Percentiles rank a stretch among this genome's conserved stretches.
Conservation (phyloP, 2,797 vertebrate genomes). For the Philypnodon macrostomus region DNA sequence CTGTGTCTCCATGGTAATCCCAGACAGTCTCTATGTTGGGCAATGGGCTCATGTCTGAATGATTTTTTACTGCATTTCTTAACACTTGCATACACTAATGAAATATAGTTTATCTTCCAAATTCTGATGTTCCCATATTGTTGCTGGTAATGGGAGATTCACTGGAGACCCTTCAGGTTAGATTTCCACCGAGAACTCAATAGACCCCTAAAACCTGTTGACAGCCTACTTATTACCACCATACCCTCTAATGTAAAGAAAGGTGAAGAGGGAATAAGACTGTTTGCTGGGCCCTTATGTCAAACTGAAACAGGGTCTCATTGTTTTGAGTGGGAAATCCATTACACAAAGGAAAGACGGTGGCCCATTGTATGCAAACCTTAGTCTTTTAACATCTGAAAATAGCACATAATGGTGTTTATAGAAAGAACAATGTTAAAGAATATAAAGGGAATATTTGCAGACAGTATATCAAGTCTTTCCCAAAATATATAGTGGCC, state of each 20-base stretch:
- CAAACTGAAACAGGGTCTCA: slow-evolving; percentile 37
- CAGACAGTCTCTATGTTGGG: no score
- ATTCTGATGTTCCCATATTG: slow-evolving; percentile 9
- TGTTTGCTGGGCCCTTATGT: slow-evolving; percentile 36
- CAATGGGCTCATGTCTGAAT: no score
- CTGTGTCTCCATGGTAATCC: no score
- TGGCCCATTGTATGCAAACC: slow-evolving; percentile 6
- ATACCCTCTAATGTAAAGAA: slow-evolving; percentile 20
- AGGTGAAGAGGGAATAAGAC: slow-evolving; percentile 25
- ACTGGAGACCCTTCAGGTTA: slow-evolving; percentile 31
- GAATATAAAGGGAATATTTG: no score
- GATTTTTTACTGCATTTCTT: no score
- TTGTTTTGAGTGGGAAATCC: slow-evolving; percentile 45
- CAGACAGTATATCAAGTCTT: no score
- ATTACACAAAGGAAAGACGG: slow-evolving; percentile 50
- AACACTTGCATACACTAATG: background rate
- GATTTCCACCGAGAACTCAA: slow-evolving; percentile 28
- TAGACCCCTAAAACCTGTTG: slow-evolving; percentile 34
- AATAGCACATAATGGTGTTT: slow-evolving; percentile 9
- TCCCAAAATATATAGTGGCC: no score
- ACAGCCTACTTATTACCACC: slow-evolving; percentile 35
- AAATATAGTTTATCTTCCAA: background rate
- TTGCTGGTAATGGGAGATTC: slow-evolving; percentile 42
- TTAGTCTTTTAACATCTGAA: background rate
- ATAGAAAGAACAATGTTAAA: background rate